Conservation (phyloP, 2,113 vertebrate genomes). For the Pteropus alecto region DNA sequence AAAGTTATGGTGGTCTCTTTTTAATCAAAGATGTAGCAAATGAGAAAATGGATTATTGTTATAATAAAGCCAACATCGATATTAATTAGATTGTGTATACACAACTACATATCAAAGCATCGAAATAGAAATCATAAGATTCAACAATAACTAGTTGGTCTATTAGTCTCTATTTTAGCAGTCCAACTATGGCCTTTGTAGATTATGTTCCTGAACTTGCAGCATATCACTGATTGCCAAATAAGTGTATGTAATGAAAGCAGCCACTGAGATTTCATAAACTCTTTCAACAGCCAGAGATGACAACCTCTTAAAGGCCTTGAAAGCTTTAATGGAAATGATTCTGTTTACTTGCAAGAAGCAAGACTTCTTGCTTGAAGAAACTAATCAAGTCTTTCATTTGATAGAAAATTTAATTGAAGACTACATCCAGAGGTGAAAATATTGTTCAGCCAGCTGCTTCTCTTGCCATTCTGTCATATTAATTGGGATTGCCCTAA, state of each 20-base stretch:
- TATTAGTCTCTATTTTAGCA: slow-evolving; percentile 69
- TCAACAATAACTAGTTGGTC: slow-evolving; percentile 74
- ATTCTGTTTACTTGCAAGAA: slow-evolving; percentile 80
- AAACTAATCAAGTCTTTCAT: slow-evolving; percentile 80
- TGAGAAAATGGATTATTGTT: slow-evolving; percentile 77
- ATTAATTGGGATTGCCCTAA: slow-evolving; percentile 77
- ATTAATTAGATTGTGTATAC: slow-evolving; percentile 73
- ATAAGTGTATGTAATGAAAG: slow-evolving; percentile 72
- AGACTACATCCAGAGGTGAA: slow-evolving; percentile 79
- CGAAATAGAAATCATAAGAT: slow-evolving; percentile 69
- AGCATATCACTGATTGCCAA: slow-evolving; percentile 70
- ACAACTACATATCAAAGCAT: slow-evolving; percentile 60
- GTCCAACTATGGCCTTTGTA: slow-evolving; percentile 74
- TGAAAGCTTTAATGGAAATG: slow-evolving; percentile 80
- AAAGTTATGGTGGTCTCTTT: slow-evolving; percentile 26
- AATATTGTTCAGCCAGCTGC: slow-evolving; percentile 73
- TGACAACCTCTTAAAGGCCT: slow-evolving; percentile 77
- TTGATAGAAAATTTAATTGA: slow-evolving; percentile 85
- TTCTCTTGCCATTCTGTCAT: slow-evolving; percentile 67
- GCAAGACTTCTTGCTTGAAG: slow-evolving; percentile 79
- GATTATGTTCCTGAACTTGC: slow-evolving; percentile 69
- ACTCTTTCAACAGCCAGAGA: slow-evolving; percentile 70
- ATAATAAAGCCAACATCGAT: slow-evolving; percentile 70
- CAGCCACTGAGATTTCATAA: slow-evolving; percentile 63
- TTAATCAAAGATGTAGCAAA: slow-evolving; percentile 74